These are phyloP conservation scores for Megamerina dolium DNA, from an alignment of 2,888 invertebrate genomes.

Conservation along the genomic window DNA sequence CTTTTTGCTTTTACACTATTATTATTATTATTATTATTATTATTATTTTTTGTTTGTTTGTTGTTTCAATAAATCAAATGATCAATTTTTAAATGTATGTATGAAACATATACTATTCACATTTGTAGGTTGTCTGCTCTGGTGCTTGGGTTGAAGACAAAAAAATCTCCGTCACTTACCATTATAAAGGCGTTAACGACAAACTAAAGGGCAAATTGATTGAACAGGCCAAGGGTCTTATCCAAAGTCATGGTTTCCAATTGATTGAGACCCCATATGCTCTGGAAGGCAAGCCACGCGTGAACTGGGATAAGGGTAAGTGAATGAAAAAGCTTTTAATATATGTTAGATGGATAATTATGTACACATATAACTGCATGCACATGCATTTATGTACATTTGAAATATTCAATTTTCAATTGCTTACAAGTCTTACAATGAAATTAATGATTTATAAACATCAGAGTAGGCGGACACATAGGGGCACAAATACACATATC, in stretches of 20 bases:
- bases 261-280: slow-evolving; percentile 67
- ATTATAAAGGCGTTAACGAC: slow-evolving; percentile 64
- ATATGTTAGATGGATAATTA: no score
- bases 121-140: slow-evolving; percentile 57
- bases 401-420: neutral
- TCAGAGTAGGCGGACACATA: no score
- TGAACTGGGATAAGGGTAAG: slow-evolving; percentile 71
- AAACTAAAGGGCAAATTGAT: slow-evolving; percentile 56
- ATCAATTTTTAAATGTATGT: no score
- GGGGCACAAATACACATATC: no score
- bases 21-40: no score
- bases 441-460: no score
- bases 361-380: neutral
- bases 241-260: slow-evolving; percentile 61
- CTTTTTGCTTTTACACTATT: no score
- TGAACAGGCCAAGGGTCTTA: slow-evolving; percentile 58
- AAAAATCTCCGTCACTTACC: slow-evolving; percentile 66
- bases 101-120: no score
- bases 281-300: slow-evolving; percentile 71
- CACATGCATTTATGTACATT: neutral
- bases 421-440: neutral
- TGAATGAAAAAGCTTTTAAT: slow-evolving; percentile 4
- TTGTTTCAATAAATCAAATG: no score
- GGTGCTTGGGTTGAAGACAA: slow-evolving; percentile 77
- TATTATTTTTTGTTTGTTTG: no score